Conservation (phyloP, 2,888 invertebrate species). For the Ditula angustiorana region DNA sequence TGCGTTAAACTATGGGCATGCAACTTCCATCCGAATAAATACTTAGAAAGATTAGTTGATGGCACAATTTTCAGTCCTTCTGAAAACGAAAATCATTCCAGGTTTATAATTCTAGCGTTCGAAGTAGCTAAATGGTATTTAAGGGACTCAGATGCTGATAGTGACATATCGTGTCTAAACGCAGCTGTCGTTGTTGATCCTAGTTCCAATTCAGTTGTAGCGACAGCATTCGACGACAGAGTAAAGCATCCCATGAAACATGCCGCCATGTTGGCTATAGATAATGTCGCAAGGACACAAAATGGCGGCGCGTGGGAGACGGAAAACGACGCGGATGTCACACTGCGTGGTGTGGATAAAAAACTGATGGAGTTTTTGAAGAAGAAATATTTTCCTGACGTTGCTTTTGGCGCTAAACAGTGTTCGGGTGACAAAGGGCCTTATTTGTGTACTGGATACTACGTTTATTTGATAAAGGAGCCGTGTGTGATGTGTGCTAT, state of each 20-base stretch:
- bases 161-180: conserved; percentile 54
- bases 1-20: conserved; percentile 90
- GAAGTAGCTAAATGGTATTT: conserved; percentile 76
- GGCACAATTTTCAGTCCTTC: conserved; percentile 85
- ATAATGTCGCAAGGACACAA: conserved; percentile 93
- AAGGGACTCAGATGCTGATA: conserved; percentile 39
- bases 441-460: conserved; percentile 95
- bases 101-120: conserved; percentile 86
- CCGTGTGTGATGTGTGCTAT: conserved; percentile 98
- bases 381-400: conserved; percentile 56
- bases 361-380: conserved; percentile 65
- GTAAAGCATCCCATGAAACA: conserved; percentile 91
- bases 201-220: conserved; percentile 85
- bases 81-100: conserved; percentile 84
- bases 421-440: conserved; percentile 81
- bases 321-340: conserved; percentile 17
- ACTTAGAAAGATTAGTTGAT: conserved; percentile 88
- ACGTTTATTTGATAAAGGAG: conserved; percentile 92
- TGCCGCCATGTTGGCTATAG: conserved; percentile 93
- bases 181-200: conserved; percentile 91
- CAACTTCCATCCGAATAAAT: conserved; percentile 93
- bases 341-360: conserved; percentile 69
- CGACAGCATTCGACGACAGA: conserved; percentile 86
- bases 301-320: conserved; percentile 90
- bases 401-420: conserved; percentile 79